Evolutionary conservation across 2,888 invertebrate genomes (phyloP).

Genomic region (Cataglyphis cursor): DNA sequence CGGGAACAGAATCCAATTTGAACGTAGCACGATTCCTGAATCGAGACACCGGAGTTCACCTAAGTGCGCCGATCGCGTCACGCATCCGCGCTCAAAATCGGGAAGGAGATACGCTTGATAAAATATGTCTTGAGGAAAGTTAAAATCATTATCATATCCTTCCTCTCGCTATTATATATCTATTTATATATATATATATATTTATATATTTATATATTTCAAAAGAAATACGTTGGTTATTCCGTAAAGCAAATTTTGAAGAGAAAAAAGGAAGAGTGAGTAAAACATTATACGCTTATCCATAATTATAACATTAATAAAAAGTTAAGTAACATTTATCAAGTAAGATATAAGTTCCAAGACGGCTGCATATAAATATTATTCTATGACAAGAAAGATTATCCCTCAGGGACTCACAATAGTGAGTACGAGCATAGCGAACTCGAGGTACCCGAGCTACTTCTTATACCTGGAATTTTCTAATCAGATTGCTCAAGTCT

Average conservation of each 20-base stretch:
- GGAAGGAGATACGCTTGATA: background rate
- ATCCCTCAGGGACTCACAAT: background rate
- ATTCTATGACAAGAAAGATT: background rate
- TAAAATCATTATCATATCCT: background rate
- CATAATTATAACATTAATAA: background rate
- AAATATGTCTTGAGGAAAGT: background rate
- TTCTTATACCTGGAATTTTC: background rate
- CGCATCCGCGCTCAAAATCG: constrained; percentile 63
- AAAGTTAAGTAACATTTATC: background rate
- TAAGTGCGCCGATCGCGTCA: constrained; percentile 60
- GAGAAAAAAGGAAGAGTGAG: background rate
- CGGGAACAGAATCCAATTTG: constrained; percentile 81
- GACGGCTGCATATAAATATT: background rate
- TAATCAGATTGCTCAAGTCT: background rate
- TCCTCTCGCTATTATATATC: background rate
- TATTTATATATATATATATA: background rate
- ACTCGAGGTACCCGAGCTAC: background rate
- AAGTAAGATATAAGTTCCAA: background rate
- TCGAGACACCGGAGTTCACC: constrained; percentile 72
- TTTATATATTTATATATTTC: background rate
- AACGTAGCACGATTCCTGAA: constrained; percentile 78
- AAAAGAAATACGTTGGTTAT: background rate
- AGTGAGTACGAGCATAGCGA: background rate
- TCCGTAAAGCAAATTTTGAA: background rate
- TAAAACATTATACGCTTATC: background rate